Evolutionary conservation across 2,113 vertebrate species (phyloP).

Genomic region (Vulpes ferrilata): DNA sequence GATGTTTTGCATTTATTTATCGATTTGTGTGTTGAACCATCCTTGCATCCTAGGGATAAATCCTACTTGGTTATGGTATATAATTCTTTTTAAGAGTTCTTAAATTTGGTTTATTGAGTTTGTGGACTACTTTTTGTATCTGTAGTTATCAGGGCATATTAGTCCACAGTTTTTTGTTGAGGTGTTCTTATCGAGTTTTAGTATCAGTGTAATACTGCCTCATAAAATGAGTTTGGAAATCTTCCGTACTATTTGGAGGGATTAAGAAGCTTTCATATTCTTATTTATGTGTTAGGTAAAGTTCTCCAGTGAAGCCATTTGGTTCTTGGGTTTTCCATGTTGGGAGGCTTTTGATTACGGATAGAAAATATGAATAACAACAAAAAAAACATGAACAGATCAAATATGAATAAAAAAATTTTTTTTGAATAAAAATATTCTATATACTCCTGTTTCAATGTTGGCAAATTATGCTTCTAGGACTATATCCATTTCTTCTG

Average conservation of each 20-base stretch:
- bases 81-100: neutral
- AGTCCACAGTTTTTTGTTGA: neutral
- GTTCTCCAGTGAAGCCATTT: neutral
- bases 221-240: neutral
- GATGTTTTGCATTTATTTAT: neutral
- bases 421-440: too few species aligned
- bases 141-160: neutral
- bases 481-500: neutral
- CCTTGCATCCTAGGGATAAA: neutral
- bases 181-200: neutral
- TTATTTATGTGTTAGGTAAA: neutral
- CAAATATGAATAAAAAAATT: too few species aligned
- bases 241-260: neutral
- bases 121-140: neutral
- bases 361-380: neutral
- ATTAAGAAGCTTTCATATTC: neutral
- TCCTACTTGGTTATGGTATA: neutral
- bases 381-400: too few species aligned
- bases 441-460: neutral
- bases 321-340: neutral
- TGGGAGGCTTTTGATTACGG: neutral
- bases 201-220: neutral
- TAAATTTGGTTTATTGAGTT: neutral
- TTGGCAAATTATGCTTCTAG: neutral
- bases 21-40: neutral